These are phyloP conservation scores for Dicrostonyx torquatus DNA, from an alignment of 2,797 vertebrate genomes.

Conservation along the genomic window DNA sequence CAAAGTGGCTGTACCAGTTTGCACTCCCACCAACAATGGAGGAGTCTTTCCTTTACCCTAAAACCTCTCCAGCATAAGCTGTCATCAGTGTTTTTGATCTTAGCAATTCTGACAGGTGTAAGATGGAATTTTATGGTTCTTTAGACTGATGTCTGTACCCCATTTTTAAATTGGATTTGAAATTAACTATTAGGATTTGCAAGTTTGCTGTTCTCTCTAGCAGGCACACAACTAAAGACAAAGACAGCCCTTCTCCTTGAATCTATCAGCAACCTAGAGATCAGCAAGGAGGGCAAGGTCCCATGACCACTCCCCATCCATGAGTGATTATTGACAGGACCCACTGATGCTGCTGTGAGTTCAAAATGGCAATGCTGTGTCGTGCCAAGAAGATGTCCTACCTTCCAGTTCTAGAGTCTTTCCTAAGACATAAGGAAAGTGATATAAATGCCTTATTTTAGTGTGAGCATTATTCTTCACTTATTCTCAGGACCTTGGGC, in stretches of 20 bases:
- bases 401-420: background rate
- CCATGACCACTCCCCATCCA: background rate
- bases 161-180: background rate
- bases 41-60: too few species aligned
- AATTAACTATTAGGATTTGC: background rate
- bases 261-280: background rate
- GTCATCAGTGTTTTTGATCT: too few species aligned
- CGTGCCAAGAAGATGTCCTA: background rate
- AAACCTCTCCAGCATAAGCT: too few species aligned
- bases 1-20: too few species aligned
- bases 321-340: background rate
- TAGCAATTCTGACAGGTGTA: too few species aligned
- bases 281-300: background rate
- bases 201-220: background rate
- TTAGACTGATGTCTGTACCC: too few species aligned
- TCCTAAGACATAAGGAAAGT: background rate
- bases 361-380: background rate
- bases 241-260: background rate
- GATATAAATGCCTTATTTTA: background rate
- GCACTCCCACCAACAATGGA: too few species aligned
- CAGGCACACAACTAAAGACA: background rate
- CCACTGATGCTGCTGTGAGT: background rate
- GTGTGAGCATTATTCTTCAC: too few species aligned
- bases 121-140: too few species aligned
- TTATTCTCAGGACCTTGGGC: background rate